Base-by-base conservation (phyloP, 2,113 vertebrate genomes). In the Xiphophorus maculatus region DNA sequence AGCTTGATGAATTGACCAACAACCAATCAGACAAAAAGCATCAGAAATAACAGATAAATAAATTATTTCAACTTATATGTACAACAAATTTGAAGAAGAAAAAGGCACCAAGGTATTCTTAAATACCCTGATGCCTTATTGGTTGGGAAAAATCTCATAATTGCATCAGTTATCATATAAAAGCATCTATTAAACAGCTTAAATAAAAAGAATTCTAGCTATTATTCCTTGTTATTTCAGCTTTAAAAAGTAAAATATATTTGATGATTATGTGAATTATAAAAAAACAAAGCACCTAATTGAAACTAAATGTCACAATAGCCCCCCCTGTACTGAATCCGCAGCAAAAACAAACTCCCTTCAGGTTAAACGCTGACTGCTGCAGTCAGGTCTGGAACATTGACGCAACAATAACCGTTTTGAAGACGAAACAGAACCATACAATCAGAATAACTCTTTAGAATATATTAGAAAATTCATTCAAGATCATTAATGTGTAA, bases 311-410 rank as follows among this genome's bases (percentile, higher is more conserved):
- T 74, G 54, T 40, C 67, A 28, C 32, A 33, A n/a, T 3, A 37
- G 25, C 28, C 40, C 66, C 63, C 64, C 67, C 67, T 76, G 58
- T 76, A 69, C 83, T 83, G 77, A 88, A 69, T 87, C 78, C 73
- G 76, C 85, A 73, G 48, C 27, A 37, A 54, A 37, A 88, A 74
- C 71, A 71, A 76, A 82, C 78, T 76, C 79, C 58, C 71, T 63
- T 69, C 54, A 35, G 44, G 27, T 61, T 33, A n/a, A 72, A 32
- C 7, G n/a, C 81, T 69, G 65, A 71, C 76, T 32, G 79, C 71
- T 74, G 71, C 79, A 82, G 54, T 65, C 66, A 68, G 30, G 62
- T 54, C 64, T 40, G 72, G 15, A 76, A 27, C 35, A 4, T 44
- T 48, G 60, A 35, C 58, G 28, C 42, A 8, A 33, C 11, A 66